Evolutionary conservation across 37 sponge, comb jelly and placozoan species (phyloP), one percentile per base, ranked within the genome.

Genomic region (Crambe crambe): DNA sequence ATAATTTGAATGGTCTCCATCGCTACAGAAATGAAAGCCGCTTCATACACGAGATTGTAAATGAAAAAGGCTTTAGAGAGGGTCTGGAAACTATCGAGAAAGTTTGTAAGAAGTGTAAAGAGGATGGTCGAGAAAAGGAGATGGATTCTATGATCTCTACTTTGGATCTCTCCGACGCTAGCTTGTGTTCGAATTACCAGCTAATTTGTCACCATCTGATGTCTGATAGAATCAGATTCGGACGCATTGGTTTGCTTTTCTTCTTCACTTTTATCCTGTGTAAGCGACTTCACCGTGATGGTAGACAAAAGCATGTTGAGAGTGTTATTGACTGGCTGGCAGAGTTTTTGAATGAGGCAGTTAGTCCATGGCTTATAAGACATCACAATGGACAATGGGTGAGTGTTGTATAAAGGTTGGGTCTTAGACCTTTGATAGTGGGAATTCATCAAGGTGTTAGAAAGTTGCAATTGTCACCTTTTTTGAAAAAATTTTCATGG

Each of bases 321-420:
- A 72, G 76, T 51, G 39, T 89, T 0, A 38, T 77, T 2, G 80
- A 63, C 32, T 89, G 85, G 90, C 37, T 74, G 65, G 68, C 57
- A 2, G 30, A 21, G 2, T 84, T 79, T 66, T 34, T 89, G 36
- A 43, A 60, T 30, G 58, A 78, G 51, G 65, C 36, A 26, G n/a
- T 72, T 34, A 29, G 2, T 21, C 58, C 40, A 10, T 89, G 80
- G 80, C 21, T 87, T 27, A 27, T 76, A 58, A 2, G 35, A 9
- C 56, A 71, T 20, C 67, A 60, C 37, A 64, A 60, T 26, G 75
- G 80, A 30, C 73, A 83, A 37, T 89, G 85, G 85, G 90, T 89
- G 74, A 77, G 90, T 25, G 9, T 3, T 68, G 69, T 68, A 23
- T n/a, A n/a, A n/a, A n/a, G n/a, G n/a, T n/a, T n/a, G n/a, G n/a